A percentile compares a stretch with the other conserved stretches of the same genome.
Conservation (phyloP, 2,888 invertebrate species). For the Athrips mouffetella region DNA sequence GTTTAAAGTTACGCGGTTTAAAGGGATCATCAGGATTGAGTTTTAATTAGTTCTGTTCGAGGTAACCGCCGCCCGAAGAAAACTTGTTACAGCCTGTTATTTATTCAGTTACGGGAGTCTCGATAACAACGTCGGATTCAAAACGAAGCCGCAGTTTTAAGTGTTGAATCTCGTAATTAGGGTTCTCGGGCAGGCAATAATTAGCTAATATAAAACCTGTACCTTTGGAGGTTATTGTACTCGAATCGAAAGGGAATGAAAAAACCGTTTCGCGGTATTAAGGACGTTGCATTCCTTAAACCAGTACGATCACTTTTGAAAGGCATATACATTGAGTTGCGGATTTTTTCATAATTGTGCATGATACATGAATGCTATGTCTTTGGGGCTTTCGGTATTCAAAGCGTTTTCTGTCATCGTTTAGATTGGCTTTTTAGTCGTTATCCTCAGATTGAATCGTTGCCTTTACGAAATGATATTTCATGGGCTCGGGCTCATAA, state of each 20-base stretch:
- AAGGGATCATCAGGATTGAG: slow-evolving; percentile 19
- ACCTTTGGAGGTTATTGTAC: slow-evolving; percentile 31
- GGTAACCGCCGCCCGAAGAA: slow-evolving; percentile 13
- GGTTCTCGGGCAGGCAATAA: slow-evolving; percentile 38
- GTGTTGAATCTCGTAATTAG: slow-evolving; percentile 32
- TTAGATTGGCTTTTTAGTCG: slow-evolving; percentile 1
- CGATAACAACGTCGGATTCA: slow-evolving; percentile 9
- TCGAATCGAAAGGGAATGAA: slow-evolving; percentile 10
- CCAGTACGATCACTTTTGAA: slow-evolving; percentile 6
- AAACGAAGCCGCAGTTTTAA: slow-evolving; percentile 20
- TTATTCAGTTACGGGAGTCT: slow-evolving; percentile 10
- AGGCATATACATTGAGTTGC: slow-evolving; percentile 5
- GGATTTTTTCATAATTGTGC: slow-evolving; percentile 4
- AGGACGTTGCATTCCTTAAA: slow-evolving; percentile 10
- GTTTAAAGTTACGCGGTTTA: slow-evolving; percentile 24
- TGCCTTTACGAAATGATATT: slow-evolving; percentile 19
- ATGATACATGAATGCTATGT: not conserved
- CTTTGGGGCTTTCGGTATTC: not conserved
- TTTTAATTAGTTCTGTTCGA: slow-evolving; percentile 19
- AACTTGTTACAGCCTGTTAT: slow-evolving; percentile 9
- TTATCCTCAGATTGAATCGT: slow-evolving; percentile 16
- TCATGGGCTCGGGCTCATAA: slow-evolving; percentile 36
- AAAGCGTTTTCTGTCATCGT: slow-evolving; percentile 4
- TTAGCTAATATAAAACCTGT: slow-evolving; percentile 43
- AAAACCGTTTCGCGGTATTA: slow-evolving; percentile 10